Evolutionary conservation across 2,888 invertebrate genomes (phyloP).

Genomic region (Polyommatus iphigenia): DNA sequence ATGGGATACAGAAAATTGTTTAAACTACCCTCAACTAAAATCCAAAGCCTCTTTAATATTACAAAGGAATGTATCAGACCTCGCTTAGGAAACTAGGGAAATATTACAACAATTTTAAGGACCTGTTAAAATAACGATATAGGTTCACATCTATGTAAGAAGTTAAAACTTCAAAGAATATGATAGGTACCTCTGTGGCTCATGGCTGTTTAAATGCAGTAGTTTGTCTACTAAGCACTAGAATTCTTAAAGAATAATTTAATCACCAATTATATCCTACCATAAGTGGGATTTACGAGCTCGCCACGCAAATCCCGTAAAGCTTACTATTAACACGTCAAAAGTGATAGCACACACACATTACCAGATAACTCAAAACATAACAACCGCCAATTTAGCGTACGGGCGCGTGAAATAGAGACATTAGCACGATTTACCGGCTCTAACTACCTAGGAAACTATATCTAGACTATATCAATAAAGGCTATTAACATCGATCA

Average conservation of each 20-base stretch:
- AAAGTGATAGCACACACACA: constrained; percentile 31
- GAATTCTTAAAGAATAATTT: constrained; percentile 23
- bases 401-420: constrained; percentile 62
- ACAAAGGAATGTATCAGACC: too few species aligned
- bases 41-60: too few species aligned
- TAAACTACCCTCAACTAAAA: too few species aligned
- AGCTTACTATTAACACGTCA: constrained; percentile 43
- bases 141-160: too few species aligned
- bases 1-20: too few species aligned
- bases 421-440: constrained; percentile 68
- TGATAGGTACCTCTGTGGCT: neutral
- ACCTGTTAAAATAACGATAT: too few species aligned
- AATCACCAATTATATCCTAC: constrained; percentile 20
- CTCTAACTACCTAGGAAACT: constrained; percentile 60
- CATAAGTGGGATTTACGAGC: constrained; percentile 18
- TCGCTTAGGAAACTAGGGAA: too few species aligned
- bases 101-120: too few species aligned
- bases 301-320: constrained; percentile 21
- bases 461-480: constrained; percentile 75
- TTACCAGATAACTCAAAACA: constrained; percentile 52
- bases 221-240: neutral
- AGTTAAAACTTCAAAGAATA: neutral
- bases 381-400: constrained; percentile 64
- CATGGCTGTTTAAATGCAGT: neutral
- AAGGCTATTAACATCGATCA: constrained; percentile 76